Base-by-base conservation (phyloP, 2,113 vertebrate genomes). In the Neopipo cinnamomea region DNA sequence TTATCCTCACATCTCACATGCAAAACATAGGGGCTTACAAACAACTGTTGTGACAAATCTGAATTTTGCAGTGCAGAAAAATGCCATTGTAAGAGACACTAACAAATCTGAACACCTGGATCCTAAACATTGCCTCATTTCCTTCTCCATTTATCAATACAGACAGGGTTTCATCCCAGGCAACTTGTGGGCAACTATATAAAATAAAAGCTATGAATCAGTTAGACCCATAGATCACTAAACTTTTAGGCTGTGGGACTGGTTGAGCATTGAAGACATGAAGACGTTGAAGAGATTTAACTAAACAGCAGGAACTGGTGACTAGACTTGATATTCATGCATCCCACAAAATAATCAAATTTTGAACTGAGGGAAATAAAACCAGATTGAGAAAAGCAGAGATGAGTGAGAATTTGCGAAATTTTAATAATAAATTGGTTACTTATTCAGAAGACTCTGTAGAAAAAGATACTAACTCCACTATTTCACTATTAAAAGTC, bases 91-190 rank as follows among this genome's bases (percentile, higher is more conserved):
- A 98, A 55, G 97, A 97, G 88, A 97, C 90, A 41, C 42, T 44
- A 44, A 44, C 97, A 95, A 98, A 98, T 94, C 97, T 98, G 80
- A 98, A 97, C 97, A 98, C 98, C 89, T 98, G 97, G 61, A 98
- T 98, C 88, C 96, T 97, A 96, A 98, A 98, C 56, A 46, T 96
- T 94, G 98, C 97, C 94, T 98, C 97, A 6, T 96, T 96, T 74
- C 97, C 95, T 74, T 94, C 97, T 55, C 97, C 97, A 14, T 98
- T 98, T 89, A 65, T 98, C 92, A 98, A 82, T 88, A 98, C 47
- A 15, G 91, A 85, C 12, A 97, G 84, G 7, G 93, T 98, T 97
- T 98, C 97, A 58, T 97, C 85, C 20, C 97, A 98, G 19, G 62
- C 86, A 91, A 96, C 35, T 91, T 98, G 76, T 19, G 97, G 97